Percentiles rank a stretch among this genome's conserved stretches.
Conservation (phyloP, 2,113 vertebrate species). For the Hystrix cristata region DNA sequence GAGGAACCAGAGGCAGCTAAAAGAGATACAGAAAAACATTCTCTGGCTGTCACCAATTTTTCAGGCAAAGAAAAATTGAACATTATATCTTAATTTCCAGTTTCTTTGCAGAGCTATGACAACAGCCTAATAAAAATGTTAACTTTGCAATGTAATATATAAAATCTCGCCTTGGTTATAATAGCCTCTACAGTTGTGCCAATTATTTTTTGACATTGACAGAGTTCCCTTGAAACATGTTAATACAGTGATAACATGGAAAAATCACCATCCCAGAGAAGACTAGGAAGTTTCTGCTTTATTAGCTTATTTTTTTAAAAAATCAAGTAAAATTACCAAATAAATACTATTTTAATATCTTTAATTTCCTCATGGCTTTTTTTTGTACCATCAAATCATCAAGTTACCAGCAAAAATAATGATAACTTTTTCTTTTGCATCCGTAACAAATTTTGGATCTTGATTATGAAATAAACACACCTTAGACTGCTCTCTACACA, state of each 20-base stretch:
- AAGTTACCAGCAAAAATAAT: neutral
- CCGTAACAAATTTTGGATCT: conserved; percentile 22
- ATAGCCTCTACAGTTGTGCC: conserved; percentile 9
- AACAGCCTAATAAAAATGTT: conserved; percentile 62
- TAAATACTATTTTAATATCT: conserved; percentile 8
- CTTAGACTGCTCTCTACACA: neutral
- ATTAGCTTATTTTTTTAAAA: conserved; percentile 27
- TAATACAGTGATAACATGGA: conserved; percentile 20
- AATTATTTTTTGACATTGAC: conserved; percentile 33
- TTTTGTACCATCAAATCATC: conserved; percentile 9
- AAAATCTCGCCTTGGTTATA: conserved; percentile 39
- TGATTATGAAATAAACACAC: neutral
- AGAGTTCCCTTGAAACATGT: conserved; percentile 41
- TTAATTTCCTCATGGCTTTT: conserved; percentile 25
- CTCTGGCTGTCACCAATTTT: conserved; percentile 19
- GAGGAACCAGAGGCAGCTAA: neutral
- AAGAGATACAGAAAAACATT: neutral
- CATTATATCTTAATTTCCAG: conserved; percentile 62
- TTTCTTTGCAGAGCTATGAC: conserved; percentile 26
- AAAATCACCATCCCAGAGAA: neutral
- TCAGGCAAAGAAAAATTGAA: conserved; percentile 46
- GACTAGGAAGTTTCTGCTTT: conserved; percentile 3
- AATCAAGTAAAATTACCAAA: conserved; percentile 34
- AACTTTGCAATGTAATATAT: conserved; percentile 53
- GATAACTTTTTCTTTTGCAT: conserved; percentile 16